A percentile compares a stretch with the other conserved stretches of the same genome.
Conservation (phyloP, 2,888 invertebrate species). For the Lycaena phlaeas region DNA sequence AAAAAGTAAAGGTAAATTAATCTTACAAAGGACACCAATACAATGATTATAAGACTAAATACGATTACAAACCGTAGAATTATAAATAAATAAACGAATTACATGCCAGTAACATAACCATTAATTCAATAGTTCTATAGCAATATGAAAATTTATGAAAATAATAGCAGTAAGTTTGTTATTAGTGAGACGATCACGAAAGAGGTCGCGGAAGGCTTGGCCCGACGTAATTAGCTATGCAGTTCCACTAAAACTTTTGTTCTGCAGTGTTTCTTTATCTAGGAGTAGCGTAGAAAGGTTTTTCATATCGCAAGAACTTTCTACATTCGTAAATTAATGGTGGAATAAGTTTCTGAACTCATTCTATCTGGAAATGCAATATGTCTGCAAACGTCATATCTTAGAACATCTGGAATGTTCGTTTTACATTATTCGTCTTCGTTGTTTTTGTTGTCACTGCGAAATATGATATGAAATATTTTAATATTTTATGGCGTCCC, state of each 20-base stretch:
- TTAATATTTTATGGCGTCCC: too few species aligned
- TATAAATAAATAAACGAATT: too few species aligned
- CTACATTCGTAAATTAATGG: slow-evolving; percentile 2
- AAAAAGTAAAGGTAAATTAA: too few species aligned
- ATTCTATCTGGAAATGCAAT: not conserved
- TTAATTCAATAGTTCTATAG: too few species aligned
- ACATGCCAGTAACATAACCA: not conserved
- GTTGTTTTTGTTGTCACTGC: too few species aligned
- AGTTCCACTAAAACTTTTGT: slow-evolving; percentile 10
- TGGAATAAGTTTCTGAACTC: not conserved
- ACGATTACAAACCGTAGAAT: too few species aligned
- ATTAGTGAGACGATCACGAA: slow-evolving; percentile 24
- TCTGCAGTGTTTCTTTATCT: slow-evolving; percentile 4
- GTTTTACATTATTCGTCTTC: too few species aligned
- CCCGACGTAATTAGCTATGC: slow-evolving; percentile 18
- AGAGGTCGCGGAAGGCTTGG: slow-evolving; percentile 20
- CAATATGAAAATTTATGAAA: slow-evolving; percentile 6
- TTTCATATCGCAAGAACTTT: not conserved
- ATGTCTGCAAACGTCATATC: too few species aligned
- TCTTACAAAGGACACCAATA: too few species aligned
- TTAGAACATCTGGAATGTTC: too few species aligned
- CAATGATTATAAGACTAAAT: too few species aligned
- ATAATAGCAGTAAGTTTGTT: slow-evolving; percentile 23
- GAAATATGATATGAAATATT: too few species aligned
- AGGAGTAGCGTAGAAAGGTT: not conserved